Base-by-base conservation (phyloP, 2,888 invertebrate species). In the Campoletis raptor region DNA sequence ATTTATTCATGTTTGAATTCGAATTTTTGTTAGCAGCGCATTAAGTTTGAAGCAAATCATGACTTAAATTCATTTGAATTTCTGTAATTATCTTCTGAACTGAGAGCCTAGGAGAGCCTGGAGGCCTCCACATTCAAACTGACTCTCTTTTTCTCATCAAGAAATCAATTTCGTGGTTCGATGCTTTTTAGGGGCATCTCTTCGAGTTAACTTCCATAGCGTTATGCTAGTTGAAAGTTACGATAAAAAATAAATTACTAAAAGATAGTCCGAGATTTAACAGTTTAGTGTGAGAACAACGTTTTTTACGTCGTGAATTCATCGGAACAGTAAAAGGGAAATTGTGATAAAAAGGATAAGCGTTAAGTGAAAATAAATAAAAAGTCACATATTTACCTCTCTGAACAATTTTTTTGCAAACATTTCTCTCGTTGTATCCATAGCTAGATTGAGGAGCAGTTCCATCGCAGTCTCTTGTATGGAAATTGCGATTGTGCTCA, bases 371-470 rank as follows among this genome's bases (percentile, higher is more conserved):
- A 37, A n/a, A 57, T 7, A 74, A 48, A 24, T 8, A 18, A 40
- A n/a, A 57, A 57, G 15, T 12, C 30, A 36, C 2, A 67, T 37
- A 95, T 96, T 96, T 95, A 97, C 97, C 96, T 94, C 96, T 96
- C 95, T 97, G 96, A 90, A 96, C 96, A 88, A 96, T 96, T 94
- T 97, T 97, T 93, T 97, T 96, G 95, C 97, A 97, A 85, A 96
- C 96, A 36, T 96, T 96, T 89, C 90, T 94, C 52, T 90, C 90
- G 78, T 90, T 87, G 37, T 88, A 81, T 30, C 78, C 83, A 69
- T 90, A 92, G 3, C 90, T 61, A 15, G 85, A 89, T 15, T 90
- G 90, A 6, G 92, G 90, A 6, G 88, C 64, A 6, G 87, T 89
- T 9, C 88, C 81, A 1, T 92, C 91, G 85, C 93, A 93, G 52